A percentile compares a stretch with the other conserved stretches of the same genome.
Conservation (phyloP, 1,140 invertebrate genomes). For the Drosophila sulfurigaster region DNA sequence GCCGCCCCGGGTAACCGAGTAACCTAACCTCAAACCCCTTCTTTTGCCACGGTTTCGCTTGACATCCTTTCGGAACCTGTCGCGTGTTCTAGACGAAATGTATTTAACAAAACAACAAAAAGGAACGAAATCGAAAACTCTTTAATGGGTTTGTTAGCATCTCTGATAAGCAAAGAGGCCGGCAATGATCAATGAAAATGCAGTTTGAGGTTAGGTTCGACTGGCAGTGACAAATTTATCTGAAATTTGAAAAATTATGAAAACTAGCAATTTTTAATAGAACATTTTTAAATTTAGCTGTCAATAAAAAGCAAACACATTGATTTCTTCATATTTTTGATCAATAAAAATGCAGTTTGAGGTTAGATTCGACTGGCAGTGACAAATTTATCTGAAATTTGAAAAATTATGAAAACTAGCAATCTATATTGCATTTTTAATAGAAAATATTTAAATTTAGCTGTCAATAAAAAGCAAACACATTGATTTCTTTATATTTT, state of each 20-base stretch:
- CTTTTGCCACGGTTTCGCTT: slow-evolving; percentile 19
- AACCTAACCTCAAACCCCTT: slow-evolving; percentile 42
- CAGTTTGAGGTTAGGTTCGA: slow-evolving; percentile 12
- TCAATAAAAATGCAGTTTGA: slow-evolving; percentile 15
- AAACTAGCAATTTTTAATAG: neutral
- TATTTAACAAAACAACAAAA: neutral
- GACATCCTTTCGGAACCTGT: slow-evolving; percentile 31
- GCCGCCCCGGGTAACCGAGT: neutral
- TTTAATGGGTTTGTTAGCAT: slow-evolving; percentile 12
- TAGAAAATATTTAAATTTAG: neutral
- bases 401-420: no score
- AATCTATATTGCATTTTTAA: no score
- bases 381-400: no score
- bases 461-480: neutral
- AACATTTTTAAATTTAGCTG: neutral
- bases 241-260: no score
- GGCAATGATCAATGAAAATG: slow-evolving; percentile 21
- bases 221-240: neutral
- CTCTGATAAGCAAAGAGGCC: slow-evolving; percentile 1
- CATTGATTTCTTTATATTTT: slow-evolving; percentile 37
- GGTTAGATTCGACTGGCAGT: slow-evolving; percentile 1
- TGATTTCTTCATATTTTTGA: slow-evolving; percentile 44
- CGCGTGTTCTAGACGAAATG: slow-evolving; percentile 15
- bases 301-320: neutral
- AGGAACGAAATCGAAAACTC: no score